Conservation (phyloP, 1,140 invertebrate genomes). For the Piezodorus guildinii region DNA sequence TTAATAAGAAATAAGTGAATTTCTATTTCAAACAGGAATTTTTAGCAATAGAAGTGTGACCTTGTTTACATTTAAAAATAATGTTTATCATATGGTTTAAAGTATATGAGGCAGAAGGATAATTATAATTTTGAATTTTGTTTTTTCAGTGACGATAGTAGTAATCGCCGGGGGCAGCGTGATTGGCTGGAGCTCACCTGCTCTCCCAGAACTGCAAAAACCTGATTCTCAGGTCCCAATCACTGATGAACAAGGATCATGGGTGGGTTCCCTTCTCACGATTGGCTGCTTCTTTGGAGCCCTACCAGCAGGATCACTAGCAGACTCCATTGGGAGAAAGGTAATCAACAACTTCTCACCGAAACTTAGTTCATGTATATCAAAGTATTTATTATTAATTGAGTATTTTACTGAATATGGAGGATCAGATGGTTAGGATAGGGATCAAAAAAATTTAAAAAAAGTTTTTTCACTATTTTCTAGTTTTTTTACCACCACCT, state of each 20-base stretch:
- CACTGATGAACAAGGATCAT: constrained; percentile 36
- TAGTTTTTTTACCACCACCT: no score
- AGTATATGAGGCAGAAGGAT: no score
- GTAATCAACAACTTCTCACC: constrained; percentile 17
- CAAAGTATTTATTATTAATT: no score
- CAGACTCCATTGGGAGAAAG: constrained; percentile 50
- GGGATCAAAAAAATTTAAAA: no score
- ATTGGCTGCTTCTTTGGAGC: constrained; percentile 43
- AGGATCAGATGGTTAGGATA: no score
- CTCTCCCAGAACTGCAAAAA: constrained; percentile 33
- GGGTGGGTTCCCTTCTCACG: constrained; percentile 42
- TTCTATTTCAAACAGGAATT: no score
- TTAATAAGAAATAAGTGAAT: no score
- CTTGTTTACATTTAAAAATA: no score
- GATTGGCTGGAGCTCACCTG: constrained; percentile 45
- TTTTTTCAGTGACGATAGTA: constrained; percentile 40
- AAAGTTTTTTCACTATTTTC: no score
- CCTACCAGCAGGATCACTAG: constrained; percentile 42
- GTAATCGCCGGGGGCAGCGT: constrained; percentile 42
- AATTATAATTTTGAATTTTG: background rate
- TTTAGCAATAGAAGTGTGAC: no score
- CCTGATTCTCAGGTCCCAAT: constrained; percentile 7
- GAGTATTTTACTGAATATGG: no score
- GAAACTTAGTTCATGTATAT: background rate
- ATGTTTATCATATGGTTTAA: no score